Base-by-base conservation (phyloP, 2,113 vertebrate genomes). In the Platichthys stellatus region DNA sequence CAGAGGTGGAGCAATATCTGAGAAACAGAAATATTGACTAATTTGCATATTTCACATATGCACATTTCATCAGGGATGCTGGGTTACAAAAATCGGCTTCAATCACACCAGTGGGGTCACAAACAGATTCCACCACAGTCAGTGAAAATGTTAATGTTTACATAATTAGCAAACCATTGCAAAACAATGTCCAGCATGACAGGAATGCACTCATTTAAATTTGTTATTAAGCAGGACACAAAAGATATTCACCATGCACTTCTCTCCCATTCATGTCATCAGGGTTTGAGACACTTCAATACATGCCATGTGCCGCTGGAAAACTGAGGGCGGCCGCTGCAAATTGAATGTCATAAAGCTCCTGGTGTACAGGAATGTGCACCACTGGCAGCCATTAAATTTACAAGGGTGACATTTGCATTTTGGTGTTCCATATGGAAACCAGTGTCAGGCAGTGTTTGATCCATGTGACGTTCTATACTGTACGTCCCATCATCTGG, bases 291-390 rank as follows among this genome's bases (percentile, higher is more conserved):
- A 40, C 40, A 62, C 24, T 85, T 83, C 72, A 71, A 51, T 62
- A 64, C 53, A 23, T 10, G 21, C 47, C 5, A 49, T 18, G 47
- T 18, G 47, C 47, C 47, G 0, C 14, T 18, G 18, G 47, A 17
- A 51, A 51, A 51, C 47, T 18, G 18, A 5, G 47, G 47, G 47
- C 47, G 6, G 65, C 38, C 28, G 40, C 20, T 21, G 24, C 56
- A 69, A 80, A 80, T 80, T 75, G 3, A 79, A 71, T 67, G 59
- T 60, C 59, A 85, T 88, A 86, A 86, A 76, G 65, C 77, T 73
- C 38, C 70, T 66, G 43, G 58, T 73, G 70, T 35, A 49, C 26
- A 54, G 51, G 49, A 75, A 64, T 45, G 49, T 81, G 76, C 31
- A 31, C 31, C 31, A 31, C 31, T 31, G 31, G 31, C 64, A 35